phyloP scores from a whole-genome alignment of 2,113 vertebrate genomes.

The Periophthalmus modestus region DNA sequence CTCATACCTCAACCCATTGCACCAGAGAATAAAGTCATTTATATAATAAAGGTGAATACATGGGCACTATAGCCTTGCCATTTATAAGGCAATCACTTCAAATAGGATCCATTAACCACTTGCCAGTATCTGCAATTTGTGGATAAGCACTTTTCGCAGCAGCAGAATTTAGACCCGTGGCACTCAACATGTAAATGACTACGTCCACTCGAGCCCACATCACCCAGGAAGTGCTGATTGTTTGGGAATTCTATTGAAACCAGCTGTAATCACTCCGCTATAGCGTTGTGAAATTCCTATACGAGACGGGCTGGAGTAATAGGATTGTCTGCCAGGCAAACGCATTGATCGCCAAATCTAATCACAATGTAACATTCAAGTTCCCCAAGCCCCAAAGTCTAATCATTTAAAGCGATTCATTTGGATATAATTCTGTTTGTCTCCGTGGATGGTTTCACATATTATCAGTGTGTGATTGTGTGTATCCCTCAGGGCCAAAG shows the following conservation, averaged over 20 bases:
- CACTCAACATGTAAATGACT: conserved; percentile 61
- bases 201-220: conserved; percentile 60
- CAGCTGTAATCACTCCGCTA: conserved; percentile 26
- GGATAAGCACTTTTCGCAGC: conserved; percentile 49
- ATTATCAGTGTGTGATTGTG: conserved; percentile 16
- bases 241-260: conserved; percentile 46
- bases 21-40: conserved; percentile 14
- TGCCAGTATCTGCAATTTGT: conserved; percentile 42
- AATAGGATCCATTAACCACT: conserved; percentile 65
- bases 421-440: conserved; percentile 37
- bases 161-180: conserved; percentile 44
- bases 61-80: conserved; percentile 21
- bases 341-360: conserved; percentile 35
- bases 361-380: conserved; percentile 30
- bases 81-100: conserved; percentile 59
- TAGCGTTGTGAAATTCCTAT: conserved; percentile 14
- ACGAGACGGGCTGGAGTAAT: conserved; percentile 17
- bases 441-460: conserved; percentile 27
- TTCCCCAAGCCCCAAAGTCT: neutral
- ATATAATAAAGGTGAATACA: conserved; percentile 24
- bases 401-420: conserved; percentile 15
- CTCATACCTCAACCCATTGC: neutral
- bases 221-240: conserved; percentile 23
- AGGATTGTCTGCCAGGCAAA: conserved; percentile 17
- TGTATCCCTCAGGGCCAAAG: conserved; percentile 81